These are phyloP conservation scores for Monomorium pharaonis DNA, from an alignment of 1,140 invertebrate species.

Conservation along the genomic window DNA sequence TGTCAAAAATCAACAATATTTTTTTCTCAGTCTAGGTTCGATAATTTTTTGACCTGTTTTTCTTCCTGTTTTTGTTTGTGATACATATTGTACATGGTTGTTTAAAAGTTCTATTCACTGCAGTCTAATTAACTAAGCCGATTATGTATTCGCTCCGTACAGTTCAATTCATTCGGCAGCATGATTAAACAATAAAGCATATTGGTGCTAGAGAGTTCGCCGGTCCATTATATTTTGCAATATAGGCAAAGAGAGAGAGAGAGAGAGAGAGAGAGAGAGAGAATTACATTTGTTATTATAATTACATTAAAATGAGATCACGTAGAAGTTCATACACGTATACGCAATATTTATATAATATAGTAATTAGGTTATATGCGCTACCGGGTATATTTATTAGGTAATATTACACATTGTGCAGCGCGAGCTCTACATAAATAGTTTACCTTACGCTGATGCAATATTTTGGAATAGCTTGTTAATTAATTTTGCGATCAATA, in stretches of 20 bases:
- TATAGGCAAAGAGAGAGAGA: too few relatives aligned
- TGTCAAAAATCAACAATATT: too few relatives aligned
- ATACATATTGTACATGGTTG: not conserved
- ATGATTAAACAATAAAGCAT: conserved; percentile 30
- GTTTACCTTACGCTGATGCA: not conserved
- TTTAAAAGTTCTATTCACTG: not conserved
- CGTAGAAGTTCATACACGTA: not conserved
- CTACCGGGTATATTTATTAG: not conserved
- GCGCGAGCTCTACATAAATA: not conserved
- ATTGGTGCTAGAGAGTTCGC: not conserved
- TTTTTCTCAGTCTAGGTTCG: too few relatives aligned
- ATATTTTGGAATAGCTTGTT: conserved; percentile 12
- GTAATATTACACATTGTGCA: not conserved
- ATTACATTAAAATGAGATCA: conserved; percentile 24
- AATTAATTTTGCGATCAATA: conserved; percentile 47
- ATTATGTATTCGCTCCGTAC: not conserved
- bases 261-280: too few relatives aligned
- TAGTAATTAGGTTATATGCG: conserved; percentile 21
- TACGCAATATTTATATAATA: not conserved
- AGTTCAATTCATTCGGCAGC: conserved; percentile 9
- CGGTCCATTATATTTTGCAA: not conserved
- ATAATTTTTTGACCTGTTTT: not conserved
- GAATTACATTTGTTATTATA: conserved; percentile 14
- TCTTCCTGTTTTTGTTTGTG: too few relatives aligned
- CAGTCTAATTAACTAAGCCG: not conserved